Evolutionary conservation across 1,140 invertebrate genomes (phyloP).

Genomic region (Drosophila lacteicornis): DNA sequence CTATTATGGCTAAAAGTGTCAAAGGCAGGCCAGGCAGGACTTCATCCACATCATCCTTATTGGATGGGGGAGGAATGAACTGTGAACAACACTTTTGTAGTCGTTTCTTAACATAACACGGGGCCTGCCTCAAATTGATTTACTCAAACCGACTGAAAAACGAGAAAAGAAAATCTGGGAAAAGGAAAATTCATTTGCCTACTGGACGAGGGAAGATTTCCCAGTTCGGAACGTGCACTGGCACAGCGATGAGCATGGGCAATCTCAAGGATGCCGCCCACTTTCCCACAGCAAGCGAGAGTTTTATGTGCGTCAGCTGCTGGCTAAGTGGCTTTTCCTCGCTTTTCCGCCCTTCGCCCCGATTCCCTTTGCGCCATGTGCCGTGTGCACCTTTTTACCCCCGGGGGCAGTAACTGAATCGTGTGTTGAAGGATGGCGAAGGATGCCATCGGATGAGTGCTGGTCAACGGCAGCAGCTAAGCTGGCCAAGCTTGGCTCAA

Average conservation of each 20-base stretch:
- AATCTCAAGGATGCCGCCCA: slow-evolving; percentile 51
- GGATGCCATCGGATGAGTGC: slow-evolving; percentile 6
- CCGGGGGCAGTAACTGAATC: slow-evolving; percentile 5
- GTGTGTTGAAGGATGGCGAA: slow-evolving; percentile 24
- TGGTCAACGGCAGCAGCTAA: slow-evolving; percentile 37
- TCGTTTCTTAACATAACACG: slow-evolving; percentile 65
- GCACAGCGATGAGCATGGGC: slow-evolving; percentile 46
- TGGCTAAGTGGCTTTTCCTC: slow-evolving; percentile 57
- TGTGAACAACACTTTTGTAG: slow-evolving; percentile 67
- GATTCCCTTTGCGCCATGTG: slow-evolving; percentile 22
- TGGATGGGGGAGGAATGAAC: slow-evolving; percentile 69
- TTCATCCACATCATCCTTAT: slow-evolving; percentile 41
- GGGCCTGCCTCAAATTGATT: slow-evolving; percentile 68
- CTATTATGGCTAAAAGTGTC: slow-evolving; percentile 75
- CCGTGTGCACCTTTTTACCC: slow-evolving; percentile 31
- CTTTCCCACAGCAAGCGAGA: slow-evolving; percentile 23
- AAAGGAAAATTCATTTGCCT: slow-evolving; percentile 57
- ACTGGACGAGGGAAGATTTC: slow-evolving; percentile 21
- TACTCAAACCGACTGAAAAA: slow-evolving; percentile 57
- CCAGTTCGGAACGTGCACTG: slow-evolving; percentile 40
- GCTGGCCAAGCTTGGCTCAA: slow-evolving; percentile 38
- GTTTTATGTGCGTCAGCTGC: slow-evolving; percentile 69
- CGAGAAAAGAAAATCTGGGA: slow-evolving; percentile 12
- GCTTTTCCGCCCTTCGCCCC: background rate
- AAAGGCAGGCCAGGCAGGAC: slow-evolving; percentile 63